Conservation (phyloP, 2,888 invertebrate species). For the Troides helena region DNA sequence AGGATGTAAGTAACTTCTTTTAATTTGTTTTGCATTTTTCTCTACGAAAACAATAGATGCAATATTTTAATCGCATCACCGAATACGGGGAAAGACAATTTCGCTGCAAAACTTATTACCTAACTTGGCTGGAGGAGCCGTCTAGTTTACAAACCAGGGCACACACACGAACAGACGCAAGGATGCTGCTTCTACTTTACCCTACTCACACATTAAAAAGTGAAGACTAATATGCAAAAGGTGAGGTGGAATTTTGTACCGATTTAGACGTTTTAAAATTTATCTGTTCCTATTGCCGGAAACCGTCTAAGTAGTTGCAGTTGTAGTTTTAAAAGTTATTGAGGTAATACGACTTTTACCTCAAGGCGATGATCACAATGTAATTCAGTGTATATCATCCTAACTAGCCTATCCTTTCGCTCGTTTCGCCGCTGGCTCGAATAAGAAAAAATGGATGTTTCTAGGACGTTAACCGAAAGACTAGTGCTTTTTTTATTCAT, state of each 20-base stretch:
- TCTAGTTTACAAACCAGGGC: slow-evolving; percentile 20
- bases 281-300: neutral
- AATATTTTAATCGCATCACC: slow-evolving; percentile 12
- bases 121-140: slow-evolving; percentile 19
- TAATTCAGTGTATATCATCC: too few species aligned
- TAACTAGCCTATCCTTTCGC: too few species aligned
- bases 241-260: neutral
- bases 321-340: too few species aligned
- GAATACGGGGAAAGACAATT: slow-evolving; percentile 13
- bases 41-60: slow-evolving; percentile 5
- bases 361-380: too few species aligned
- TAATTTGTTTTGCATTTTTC: neutral
- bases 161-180: slow-evolving; percentile 8
- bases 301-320: too few species aligned
- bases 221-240: neutral
- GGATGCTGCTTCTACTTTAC: neutral
- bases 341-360: too few species aligned
- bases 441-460: too few species aligned
- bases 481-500: too few species aligned
- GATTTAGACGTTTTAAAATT: neutral
- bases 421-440: too few species aligned
- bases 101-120: slow-evolving; percentile 20
- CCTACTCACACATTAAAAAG: neutral
- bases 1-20: neutral
- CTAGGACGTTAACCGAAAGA: slow-evolving; percentile 12